Percentiles rank a stretch among this genome's conserved stretches.
These are phyloP conservation scores for Vimba vimba DNA, from an alignment of 2,113 vertebrate species.

Conservation along the genomic window DNA sequence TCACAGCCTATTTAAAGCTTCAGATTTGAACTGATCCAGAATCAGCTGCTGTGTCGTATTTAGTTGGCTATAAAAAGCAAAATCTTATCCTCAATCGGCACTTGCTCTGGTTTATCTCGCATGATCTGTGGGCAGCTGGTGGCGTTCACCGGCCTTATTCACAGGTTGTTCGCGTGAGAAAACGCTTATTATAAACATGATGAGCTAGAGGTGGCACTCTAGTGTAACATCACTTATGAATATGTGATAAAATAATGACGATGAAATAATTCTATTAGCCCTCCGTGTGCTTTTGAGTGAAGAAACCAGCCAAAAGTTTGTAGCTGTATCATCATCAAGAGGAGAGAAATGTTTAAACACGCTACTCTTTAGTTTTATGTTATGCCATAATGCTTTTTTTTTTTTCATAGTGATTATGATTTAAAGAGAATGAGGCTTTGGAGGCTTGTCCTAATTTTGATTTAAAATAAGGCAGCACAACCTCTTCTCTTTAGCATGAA, in stretches of 20 bases:
- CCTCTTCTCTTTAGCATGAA: conserved; percentile 20
- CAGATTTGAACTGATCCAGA: neutral
- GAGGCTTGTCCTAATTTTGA: conserved; percentile 55
- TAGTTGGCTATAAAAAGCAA: neutral
- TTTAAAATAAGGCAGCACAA: conserved; percentile 53
- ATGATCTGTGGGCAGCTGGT: neutral
- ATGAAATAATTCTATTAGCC: neutral
- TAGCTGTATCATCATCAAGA: neutral
- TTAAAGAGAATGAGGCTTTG: conserved; percentile 37
- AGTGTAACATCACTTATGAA: neutral
- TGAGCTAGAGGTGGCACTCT: conserved; percentile 15
- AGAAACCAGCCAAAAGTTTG: neutral
- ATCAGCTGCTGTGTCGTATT: conserved; percentile 4
- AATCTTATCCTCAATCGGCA: neutral
- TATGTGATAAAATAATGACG: neutral
- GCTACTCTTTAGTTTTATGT: neutral
- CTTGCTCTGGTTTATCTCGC: neutral
- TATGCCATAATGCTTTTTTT: neutral
- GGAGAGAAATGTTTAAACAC: neutral
- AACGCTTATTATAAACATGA: neutral
- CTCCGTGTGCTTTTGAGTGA: neutral
- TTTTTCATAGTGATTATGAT: conserved; percentile 3
- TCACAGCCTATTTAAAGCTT: neutral
- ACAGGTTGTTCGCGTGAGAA: conserved; percentile 3
- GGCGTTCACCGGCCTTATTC: neutral